Evolutionary conservation across 2,888 invertebrate genomes (phyloP), one percentile per base, ranked within the genome.

Genomic region (Epistrophella euchroma): DNA sequence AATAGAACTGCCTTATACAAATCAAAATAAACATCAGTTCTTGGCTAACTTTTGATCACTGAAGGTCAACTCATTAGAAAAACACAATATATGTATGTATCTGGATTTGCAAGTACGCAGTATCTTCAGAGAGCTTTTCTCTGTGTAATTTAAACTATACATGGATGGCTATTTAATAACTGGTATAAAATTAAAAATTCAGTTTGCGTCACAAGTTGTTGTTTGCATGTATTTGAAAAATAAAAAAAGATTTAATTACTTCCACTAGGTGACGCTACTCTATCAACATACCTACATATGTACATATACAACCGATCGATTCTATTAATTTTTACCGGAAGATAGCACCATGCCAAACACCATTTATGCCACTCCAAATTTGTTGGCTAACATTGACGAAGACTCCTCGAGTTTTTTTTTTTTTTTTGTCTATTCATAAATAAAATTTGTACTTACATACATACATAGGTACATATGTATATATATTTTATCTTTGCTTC

Each of bases 271-370:
- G 68, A 68, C 50, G 50, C 52, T 37, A 13, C 25, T 22, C 11
- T 68, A 4, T 37, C 17, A 17, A 43, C 2, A 1, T 7, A 45
- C 13, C 17, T 62, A 2, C 22, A 17, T 45, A 7, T 7, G 15
- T 7, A 45, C n/a, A 17, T 64, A 19, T 32, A 32, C 32, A 66
- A 35, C 19, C 43, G 15, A 66, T 66, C 13, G 47, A 62, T 60
- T 66, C 47, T 60, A 72, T 58, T 52, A 50, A 35, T 71, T 56
- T 73, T 74, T 75, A 85, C 84, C 80, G 84, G 80, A 85, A 85
- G 76, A 58, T 64, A 35, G 15, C 37, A 52, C 52, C 37, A 50
- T 37, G 15, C 22, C 35, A 32, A 64, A 50, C 55, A 70, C 45
- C 60, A 73, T 73, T 73, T 72, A 37, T 60, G 64, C 37, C 37